These are phyloP conservation scores for Oscheius sp. DNA, from an alignment of 2,888 invertebrate species.

Conservation along the genomic window DNA sequence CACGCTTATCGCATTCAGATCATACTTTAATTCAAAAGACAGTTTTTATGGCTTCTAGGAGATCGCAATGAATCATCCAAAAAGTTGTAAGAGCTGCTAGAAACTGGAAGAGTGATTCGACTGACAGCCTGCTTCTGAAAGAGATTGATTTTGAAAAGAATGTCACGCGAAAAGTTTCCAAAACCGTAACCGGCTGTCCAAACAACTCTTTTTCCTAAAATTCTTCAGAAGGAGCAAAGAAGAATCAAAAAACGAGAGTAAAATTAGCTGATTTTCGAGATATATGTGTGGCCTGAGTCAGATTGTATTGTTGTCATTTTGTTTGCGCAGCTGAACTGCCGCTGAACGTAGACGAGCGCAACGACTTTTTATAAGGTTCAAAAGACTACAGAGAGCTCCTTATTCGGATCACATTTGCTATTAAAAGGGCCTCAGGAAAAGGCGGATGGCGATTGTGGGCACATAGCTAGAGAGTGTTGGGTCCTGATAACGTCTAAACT, in stretches of 20 bases:
- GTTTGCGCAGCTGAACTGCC: conserved; percentile 26
- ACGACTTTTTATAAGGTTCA: conserved; percentile 6
- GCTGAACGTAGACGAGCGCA: conserved; percentile 4
- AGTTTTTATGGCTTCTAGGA: too few species aligned
- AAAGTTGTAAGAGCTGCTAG: too few species aligned
- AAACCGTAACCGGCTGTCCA: too few species aligned
- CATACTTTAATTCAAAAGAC: too few species aligned
- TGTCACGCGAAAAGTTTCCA: too few species aligned
- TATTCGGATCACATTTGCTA: neutral
- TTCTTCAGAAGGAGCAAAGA: neutral
- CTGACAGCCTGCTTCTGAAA: too few species aligned
- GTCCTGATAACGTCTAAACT: conserved; percentile 23
- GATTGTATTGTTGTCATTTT: conserved; percentile 12
- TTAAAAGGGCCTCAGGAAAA: neutral
- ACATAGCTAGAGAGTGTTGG: conserved; percentile 10
- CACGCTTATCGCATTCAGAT: too few species aligned
- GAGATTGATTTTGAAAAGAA: too few species aligned
- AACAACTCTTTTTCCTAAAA: neutral
- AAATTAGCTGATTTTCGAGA: conserved; percentile 9
- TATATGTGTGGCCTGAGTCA: conserved; percentile 8
- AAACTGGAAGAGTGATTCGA: neutral
- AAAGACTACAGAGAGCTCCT: neutral
- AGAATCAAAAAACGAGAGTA: too few species aligned
- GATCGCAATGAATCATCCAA: too few species aligned
- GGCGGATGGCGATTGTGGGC: neutral